These are phyloP conservation scores for Hipparchia semele DNA, from an alignment of 2,888 invertebrate species.

Conservation along the genomic window DNA sequence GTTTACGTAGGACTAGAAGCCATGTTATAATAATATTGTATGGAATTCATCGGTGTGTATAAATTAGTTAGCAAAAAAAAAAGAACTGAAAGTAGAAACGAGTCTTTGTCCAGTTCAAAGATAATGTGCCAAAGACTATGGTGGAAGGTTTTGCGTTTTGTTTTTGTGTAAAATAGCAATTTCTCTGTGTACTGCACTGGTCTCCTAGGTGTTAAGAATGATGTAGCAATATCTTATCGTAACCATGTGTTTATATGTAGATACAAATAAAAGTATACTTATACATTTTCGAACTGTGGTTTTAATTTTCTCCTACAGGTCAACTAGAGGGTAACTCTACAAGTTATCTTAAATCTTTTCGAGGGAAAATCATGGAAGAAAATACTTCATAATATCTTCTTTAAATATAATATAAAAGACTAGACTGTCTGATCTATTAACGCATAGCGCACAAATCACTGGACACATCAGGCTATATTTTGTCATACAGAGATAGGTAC, in stretches of 20 bases:
- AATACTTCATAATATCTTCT: no score
- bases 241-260: conserved; percentile 81
- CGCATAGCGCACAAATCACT: no score
- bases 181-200: conserved; percentile 75
- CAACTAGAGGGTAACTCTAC: no score
- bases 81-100: conserved; percentile 72
- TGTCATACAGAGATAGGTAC: no score
- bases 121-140: conserved; percentile 82
- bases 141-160: conserved; percentile 62
- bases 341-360: background rate
- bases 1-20: no score
- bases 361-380: no score
- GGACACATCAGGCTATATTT: no score
- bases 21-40: background rate
- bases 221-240: conserved; percentile 74
- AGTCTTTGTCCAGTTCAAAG: conserved; percentile 81
- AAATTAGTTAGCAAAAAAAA: conserved; percentile 56
- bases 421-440: no score
- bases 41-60: conserved; percentile 48
- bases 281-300: conserved; percentile 67
- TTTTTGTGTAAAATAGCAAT: conserved; percentile 58
- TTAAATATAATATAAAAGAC: no score
- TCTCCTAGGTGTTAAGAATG: conserved; percentile 68
- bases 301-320: conserved; percentile 32
- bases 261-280: conserved; percentile 72